Conservation (phyloP, 2,113 vertebrate species). For the Nasalis larvatus region DNA sequence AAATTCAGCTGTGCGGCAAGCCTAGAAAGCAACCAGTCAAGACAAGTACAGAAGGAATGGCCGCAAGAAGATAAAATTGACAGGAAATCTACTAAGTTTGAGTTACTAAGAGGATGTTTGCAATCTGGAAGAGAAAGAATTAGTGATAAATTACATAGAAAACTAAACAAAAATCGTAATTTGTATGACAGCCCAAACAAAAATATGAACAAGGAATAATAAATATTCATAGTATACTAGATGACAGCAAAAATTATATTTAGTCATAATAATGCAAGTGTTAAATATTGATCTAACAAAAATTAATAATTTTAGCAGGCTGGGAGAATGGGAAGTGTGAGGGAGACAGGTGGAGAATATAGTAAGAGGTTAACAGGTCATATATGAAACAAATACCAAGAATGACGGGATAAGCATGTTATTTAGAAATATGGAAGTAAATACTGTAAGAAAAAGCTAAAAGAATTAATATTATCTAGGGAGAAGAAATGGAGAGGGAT, state of each 20-base stretch:
- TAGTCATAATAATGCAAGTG: neutral
- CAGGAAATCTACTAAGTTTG: neutral
- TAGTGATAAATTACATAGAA: neutral
- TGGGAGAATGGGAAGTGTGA: neutral
- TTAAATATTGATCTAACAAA: neutral
- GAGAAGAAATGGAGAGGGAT: neutral
- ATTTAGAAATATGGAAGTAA: neutral
- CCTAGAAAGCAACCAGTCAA: neutral
- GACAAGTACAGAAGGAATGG: neutral
- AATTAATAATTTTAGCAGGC: neutral
- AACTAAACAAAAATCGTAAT: neutral
- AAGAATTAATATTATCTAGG: neutral
- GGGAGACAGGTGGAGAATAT: neutral
- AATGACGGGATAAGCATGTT: neutral
- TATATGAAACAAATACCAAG: neutral
- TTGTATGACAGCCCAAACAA: neutral
- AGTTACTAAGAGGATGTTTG: neutral
- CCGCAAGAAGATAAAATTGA: neutral
- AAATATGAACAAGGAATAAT: neutral
- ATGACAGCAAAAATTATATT: neutral
- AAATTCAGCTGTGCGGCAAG: neutral
- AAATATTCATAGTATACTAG: neutral
- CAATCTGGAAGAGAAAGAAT: neutral
- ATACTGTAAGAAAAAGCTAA: neutral
- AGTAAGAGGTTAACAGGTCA: neutral